A percentile compares a stretch with the other conserved stretches of the same genome.
These are phyloP conservation scores for Ceratoteleas bidentatus DNA, from an alignment of 1,140 invertebrate species.

Conservation along the genomic window DNA sequence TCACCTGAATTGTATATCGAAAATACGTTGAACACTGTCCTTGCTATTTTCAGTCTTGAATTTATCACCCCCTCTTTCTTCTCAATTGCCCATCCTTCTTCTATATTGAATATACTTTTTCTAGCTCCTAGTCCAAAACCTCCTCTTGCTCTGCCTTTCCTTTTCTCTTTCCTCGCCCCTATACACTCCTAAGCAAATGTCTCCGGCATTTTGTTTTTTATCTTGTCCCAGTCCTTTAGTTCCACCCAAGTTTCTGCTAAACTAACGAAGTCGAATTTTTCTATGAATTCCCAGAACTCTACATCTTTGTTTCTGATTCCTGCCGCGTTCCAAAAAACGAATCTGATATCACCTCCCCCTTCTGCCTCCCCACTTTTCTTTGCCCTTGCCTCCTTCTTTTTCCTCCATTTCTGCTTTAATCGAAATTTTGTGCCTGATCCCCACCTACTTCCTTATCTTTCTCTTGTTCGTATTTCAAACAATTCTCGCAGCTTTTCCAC, in stretches of 20 bases:
- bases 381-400: neutral
- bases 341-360: neutral
- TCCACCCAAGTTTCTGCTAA: conserved; percentile 12
- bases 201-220: no score
- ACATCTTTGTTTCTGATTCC: conserved; percentile 5
- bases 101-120: no score
- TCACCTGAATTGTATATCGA: no score
- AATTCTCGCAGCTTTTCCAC: conserved; percentile 5
- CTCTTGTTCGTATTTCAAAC: conserved; percentile 3
- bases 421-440: conserved; percentile 10
- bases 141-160: no score
- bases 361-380: neutral
- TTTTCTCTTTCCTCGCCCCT: no score
- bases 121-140: no score
- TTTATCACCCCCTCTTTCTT: no score
- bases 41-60: no score
- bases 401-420: conserved; percentile 18
- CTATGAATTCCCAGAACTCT: conserved; percentile 12
- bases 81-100: no score
- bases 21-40: no score
- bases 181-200: no score
- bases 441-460: neutral
- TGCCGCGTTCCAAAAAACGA: conserved; percentile 12
- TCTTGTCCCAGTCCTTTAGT: conserved; percentile 5
- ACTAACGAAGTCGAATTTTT: conserved; percentile 12